Base-by-base conservation (phyloP, 2,113 vertebrate genomes). In the Elaphurus davidianus region DNA sequence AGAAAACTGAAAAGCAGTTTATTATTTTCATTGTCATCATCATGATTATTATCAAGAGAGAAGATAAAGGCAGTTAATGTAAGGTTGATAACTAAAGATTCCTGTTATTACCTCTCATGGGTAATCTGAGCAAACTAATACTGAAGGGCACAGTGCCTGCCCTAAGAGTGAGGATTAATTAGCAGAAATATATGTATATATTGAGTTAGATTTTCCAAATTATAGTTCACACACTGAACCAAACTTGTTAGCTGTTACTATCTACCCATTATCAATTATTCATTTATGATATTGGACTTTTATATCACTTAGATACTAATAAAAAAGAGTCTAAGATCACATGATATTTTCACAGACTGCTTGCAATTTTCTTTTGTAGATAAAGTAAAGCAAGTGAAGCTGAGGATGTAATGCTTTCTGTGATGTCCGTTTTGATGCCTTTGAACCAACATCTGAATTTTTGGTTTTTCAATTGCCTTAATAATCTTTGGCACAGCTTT, bases 141-240 rank as follows among this genome's bases (percentile, higher is more conserved):
- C 16, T 55, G 30, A 71, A 92, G 28, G 30, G 7, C 6, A 59
- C 2, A 17, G 6, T 1, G 16, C 1, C 14, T 81, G 1, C 0
- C 6, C 1, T 62, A 57, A 23, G 19, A 76, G 2, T 12, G 12
- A 57, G 7, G 23, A 84, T 19, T 19, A 57, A 67, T 33, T 71
- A 60, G 27, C 30, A 90, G 78, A 54, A 19, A 47, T 3, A 55
- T 9, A 83, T 33, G 14, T 36, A 43, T 10, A 43, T 28, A 52
- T 67, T 2, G 16, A 55, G 64, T 2, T 11, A 33, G 27, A 25
- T 57, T 71, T 74, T 94, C 17, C 21, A 87, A 82, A 52, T 30
- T 54, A 2, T 13, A 64, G 2, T 27, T 78, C 40, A 19, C 13
- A 21, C 33, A 30, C 30, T 86, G 21, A 27, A 9, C 33, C 84